A percentile compares a stretch with the other conserved stretches of the same genome.
These are phyloP conservation scores for Anoplopoma fimbria DNA, from an alignment of 2,113 vertebrate species.

Conservation along the genomic window DNA sequence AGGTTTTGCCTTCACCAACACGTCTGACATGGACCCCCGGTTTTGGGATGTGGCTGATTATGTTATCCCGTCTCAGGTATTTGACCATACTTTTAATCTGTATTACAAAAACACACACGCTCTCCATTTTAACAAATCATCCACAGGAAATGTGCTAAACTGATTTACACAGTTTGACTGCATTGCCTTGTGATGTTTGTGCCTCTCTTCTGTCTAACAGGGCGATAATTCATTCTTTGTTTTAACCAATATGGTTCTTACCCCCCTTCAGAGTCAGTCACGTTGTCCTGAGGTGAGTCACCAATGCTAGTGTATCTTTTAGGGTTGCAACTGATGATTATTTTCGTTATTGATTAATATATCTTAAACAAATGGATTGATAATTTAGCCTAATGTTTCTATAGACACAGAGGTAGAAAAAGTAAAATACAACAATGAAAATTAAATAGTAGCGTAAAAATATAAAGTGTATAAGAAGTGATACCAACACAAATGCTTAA, in stretches of 20 bases:
- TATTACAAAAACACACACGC: background rate
- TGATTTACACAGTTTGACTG: background rate
- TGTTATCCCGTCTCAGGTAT: constrained; percentile 92
- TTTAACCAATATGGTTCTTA: constrained; percentile 66
- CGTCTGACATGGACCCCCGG: constrained; percentile 58
- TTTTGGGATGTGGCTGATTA: constrained; percentile 93
- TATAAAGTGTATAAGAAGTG: too few species aligned
- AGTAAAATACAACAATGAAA: too few species aligned
- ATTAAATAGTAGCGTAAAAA: too few species aligned
- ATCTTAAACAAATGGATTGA: background rate
- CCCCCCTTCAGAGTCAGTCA: constrained; percentile 59
- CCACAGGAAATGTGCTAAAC: background rate
- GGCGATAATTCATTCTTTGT: constrained; percentile 67
- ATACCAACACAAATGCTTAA: too few species aligned
- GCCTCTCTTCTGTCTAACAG: constrained; percentile 45
- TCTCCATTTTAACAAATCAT: background rate
- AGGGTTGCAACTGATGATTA: background rate
- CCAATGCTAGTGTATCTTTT: background rate
- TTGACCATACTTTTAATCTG: background rate
- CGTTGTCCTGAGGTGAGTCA: constrained; percentile 66
- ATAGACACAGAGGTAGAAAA: too few species aligned
- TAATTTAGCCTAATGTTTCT: background rate
- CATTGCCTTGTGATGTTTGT: background rate
- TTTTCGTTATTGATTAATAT: background rate
- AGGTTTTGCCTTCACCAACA: constrained; percentile 84